These are phyloP conservation scores for Penaeus vannamei DNA, from an alignment of 1,140 invertebrate species.

Conservation along the genomic window DNA sequence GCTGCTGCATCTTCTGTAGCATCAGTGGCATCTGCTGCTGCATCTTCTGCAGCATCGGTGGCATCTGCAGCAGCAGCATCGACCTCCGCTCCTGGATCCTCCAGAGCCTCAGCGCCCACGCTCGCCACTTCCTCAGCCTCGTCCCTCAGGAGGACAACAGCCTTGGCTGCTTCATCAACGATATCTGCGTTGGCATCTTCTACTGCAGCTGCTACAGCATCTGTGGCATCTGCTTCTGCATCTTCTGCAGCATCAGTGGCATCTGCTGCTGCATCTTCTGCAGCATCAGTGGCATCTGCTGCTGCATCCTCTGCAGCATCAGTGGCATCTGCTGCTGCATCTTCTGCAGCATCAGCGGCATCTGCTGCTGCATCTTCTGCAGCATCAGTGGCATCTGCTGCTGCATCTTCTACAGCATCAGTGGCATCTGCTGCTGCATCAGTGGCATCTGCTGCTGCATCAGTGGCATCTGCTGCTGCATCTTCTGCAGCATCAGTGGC, in stretches of 20 bases:
- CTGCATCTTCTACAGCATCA: background rate
- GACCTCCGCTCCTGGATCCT: background rate
- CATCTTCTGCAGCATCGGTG: conserved; percentile 8
- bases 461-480: too few species aligned
- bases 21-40: background rate
- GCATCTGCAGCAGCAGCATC: background rate
- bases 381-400: conserved; percentile 17
- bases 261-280: conserved; percentile 7
- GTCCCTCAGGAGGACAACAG: background rate
- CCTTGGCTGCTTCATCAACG: background rate
- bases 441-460: too few species aligned
- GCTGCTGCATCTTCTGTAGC: background rate
- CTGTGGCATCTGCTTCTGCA: conserved; percentile 24
- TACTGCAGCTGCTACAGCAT: background rate
- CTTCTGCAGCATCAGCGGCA: conserved; percentile 6
- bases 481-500: too few species aligned
- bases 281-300: background rate
- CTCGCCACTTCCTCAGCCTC: background rate
- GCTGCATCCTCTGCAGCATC: conserved; percentile 27
- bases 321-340: background rate
- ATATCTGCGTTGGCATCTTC: background rate
- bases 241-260: conserved; percentile 13
- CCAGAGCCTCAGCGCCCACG: background rate
- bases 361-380: background rate
- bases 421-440: background rate